These are phyloP conservation scores for Pelecanoides urinatrix DNA, from an alignment of 2,113 vertebrate genomes.

Conservation along the genomic window DNA sequence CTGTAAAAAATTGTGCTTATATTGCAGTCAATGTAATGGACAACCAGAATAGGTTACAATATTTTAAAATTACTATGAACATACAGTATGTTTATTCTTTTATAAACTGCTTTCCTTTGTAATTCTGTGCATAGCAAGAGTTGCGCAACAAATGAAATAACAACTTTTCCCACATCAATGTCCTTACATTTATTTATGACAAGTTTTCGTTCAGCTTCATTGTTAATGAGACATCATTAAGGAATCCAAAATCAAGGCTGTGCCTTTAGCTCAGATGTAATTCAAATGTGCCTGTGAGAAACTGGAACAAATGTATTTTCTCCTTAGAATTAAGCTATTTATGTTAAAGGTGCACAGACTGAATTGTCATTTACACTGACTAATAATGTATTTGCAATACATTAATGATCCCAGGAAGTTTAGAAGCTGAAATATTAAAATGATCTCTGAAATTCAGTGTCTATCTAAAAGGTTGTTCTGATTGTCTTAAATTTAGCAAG, in stretches of 20 bases:
- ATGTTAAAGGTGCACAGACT: background rate
- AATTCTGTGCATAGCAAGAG: background rate
- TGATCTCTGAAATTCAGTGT: background rate
- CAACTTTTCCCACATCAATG: background rate
- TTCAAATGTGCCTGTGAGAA: background rate
- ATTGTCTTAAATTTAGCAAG: background rate
- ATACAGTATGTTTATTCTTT: background rate
- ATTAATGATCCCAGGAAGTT: background rate
- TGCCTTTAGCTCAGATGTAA: background rate
- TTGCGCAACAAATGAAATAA: background rate
- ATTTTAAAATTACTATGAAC: background rate
- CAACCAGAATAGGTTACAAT: background rate
- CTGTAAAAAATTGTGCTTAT: background rate
- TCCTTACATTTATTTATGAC: background rate
- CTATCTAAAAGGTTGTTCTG: background rate
- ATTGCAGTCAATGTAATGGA: background rate
- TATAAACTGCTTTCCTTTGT: background rate
- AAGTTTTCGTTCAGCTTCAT: background rate
- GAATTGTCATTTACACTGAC: background rate
- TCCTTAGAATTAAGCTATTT: background rate
- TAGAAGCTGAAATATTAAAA: background rate
- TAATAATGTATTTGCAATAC: background rate
- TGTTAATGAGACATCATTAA: background rate
- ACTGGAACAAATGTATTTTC: background rate
- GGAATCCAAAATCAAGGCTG: background rate